Percentiles rank a stretch among this genome's conserved stretches.
These are phyloP conservation scores for Psilopsiagon aymara DNA, from an alignment of 2,113 vertebrate species.

Conservation along the genomic window DNA sequence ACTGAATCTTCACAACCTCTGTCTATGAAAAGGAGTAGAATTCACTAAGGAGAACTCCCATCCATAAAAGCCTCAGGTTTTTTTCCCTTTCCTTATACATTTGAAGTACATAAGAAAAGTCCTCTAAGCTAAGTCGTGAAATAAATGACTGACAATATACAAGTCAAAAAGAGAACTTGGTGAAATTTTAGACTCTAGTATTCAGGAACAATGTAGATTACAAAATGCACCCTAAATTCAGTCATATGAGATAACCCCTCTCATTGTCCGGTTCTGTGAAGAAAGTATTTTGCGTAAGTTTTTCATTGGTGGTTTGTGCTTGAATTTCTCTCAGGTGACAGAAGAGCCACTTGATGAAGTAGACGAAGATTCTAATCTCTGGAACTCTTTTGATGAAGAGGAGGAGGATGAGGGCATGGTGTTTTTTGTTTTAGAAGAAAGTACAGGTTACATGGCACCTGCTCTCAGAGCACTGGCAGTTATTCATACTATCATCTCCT, in stretches of 20 bases:
- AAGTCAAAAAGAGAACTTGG: neutral
- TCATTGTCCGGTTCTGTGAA: neutral
- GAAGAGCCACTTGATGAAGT: conserved; percentile 89
- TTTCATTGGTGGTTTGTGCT: neutral
- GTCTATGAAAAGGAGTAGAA: neutral
- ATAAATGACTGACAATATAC: neutral
- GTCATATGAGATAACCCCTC: neutral
- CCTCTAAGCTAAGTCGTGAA: neutral
- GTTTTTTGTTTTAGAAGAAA: conserved; percentile 96
- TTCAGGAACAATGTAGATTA: neutral
- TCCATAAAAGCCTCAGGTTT: neutral
- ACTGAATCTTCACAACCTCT: neutral
- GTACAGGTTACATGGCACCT: conserved; percentile 97
- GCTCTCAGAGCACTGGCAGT: conserved; percentile 88
- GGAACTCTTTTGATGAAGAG: conserved; percentile 88
- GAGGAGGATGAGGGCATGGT: conserved; percentile 87
- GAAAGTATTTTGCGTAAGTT: neutral
- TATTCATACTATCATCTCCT: conserved; percentile 94
- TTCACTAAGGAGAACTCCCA: neutral
- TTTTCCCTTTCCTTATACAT: neutral
- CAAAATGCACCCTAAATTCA: neutral
- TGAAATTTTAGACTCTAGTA: neutral
- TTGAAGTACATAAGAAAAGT: neutral
- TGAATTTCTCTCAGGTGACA: conserved; percentile 84
- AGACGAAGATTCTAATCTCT: conserved; percentile 83